These are phyloP conservation scores for Alviniconcha marisindica DNA, from an alignment of 1,140 invertebrate species.

Conservation along the genomic window DNA sequence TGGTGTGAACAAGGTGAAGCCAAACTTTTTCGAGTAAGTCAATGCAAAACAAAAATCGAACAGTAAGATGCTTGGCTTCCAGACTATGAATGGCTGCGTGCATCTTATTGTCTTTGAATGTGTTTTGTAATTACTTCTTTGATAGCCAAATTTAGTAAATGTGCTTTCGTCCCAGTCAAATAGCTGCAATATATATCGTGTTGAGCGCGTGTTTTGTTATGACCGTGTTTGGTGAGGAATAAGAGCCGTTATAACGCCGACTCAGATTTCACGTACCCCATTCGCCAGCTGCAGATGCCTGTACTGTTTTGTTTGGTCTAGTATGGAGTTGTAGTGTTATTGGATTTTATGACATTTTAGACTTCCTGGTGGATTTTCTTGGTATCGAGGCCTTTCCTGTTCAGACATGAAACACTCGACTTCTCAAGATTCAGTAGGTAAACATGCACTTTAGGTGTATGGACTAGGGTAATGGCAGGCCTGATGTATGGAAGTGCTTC, in stretches of 20 bases:
- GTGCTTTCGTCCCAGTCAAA: not conserved
- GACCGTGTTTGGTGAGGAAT: slow-evolving; percentile 17
- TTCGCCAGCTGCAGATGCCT: not conserved
- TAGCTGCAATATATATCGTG: not conserved
- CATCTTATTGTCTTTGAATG: too few species aligned
- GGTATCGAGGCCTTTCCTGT: not conserved
- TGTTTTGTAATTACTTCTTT: too few species aligned
- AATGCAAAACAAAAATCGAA: not conserved
- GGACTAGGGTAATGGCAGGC: too few species aligned
- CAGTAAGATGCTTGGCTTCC: too few species aligned
- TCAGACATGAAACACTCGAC: not conserved
- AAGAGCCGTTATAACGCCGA: not conserved
- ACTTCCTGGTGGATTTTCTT: not conserved
- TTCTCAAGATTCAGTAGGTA: too few species aligned
- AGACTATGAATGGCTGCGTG: too few species aligned
- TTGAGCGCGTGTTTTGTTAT: slow-evolving; percentile 15
- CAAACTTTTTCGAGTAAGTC: slow-evolving; percentile 24
- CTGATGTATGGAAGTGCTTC: too few species aligned
- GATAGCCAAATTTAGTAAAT: too few species aligned
- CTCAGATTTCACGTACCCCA: not conserved
- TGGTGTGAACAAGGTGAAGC: slow-evolving; percentile 19
- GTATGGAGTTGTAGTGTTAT: too few species aligned
- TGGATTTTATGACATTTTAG: too few species aligned
- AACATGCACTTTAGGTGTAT: too few species aligned
- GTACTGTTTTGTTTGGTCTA: not conserved